phyloP scores from a whole-genome alignment of 2,888 invertebrate species.

The Mechanitis mazaeus region DNA sequence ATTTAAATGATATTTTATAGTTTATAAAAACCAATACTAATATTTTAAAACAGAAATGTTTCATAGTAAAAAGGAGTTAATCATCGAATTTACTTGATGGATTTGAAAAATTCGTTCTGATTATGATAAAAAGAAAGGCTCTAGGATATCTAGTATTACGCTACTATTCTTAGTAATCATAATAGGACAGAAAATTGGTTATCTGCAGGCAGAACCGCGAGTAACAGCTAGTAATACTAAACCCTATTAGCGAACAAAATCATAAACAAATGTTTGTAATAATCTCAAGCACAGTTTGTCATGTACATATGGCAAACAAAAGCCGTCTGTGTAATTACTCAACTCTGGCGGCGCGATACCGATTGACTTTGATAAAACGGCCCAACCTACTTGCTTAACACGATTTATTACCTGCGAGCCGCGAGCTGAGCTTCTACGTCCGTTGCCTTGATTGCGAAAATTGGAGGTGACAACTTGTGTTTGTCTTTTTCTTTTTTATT shows the following conservation, averaged over 20 bases:
- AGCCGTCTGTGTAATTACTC: conserved; percentile 59
- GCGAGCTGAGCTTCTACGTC: conserved; percentile 53
- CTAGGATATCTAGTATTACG: no score
- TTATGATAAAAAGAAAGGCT: no score
- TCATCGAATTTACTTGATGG: no score
- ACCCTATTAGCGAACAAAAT: neutral
- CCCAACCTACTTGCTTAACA: conserved; percentile 75
- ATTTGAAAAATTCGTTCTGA: no score
- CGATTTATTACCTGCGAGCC: conserved; percentile 74
- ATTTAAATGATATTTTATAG: neutral
- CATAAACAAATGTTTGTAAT: conserved; percentile 1
- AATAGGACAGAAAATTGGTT: no score
- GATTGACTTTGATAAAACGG: conserved; percentile 76
- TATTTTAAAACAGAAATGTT: no score
- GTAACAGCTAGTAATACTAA: no score
- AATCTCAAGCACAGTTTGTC: conserved; percentile 8
- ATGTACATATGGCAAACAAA: conserved; percentile 31
- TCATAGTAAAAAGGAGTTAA: no score
- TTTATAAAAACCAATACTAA: neutral
- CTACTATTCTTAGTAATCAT: no score
- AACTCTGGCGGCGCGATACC: conserved; percentile 64
- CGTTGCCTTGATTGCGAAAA: conserved; percentile 34
- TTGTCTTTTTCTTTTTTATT: no score
- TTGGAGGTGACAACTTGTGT: conserved; percentile 34
- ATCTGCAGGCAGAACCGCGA: no score